Evolutionary conservation across 2,888 invertebrate genomes (phyloP).

Genomic region (Dinocampus coccinellae): DNA sequence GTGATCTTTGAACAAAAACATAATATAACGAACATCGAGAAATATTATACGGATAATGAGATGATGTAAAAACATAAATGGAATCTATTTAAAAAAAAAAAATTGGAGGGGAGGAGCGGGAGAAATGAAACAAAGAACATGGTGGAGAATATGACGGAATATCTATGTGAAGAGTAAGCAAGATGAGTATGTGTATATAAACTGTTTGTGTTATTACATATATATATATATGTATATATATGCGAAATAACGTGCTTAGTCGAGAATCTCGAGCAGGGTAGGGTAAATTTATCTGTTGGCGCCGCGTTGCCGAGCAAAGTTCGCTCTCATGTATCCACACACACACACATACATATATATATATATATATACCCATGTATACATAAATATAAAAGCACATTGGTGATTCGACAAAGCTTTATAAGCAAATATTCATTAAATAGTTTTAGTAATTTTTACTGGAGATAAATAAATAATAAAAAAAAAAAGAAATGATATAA

Average conservation of each 20-base stretch:
- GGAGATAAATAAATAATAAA: no score
- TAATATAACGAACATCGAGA: no score
- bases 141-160: neutral
- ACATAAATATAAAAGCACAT: neutral
- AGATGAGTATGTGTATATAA: neutral
- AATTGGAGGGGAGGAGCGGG: no score
- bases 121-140: no score
- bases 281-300: constrained; percentile 56
- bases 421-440: no score
- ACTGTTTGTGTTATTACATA: neutral
- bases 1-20: no score
- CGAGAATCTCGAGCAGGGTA: constrained; percentile 32
- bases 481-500: no score
- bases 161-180: neutral
- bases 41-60: neutral
- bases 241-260: constrained; percentile 4
- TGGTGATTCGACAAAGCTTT: neutral
- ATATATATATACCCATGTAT: neutral
- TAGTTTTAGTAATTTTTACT: no score
- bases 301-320: constrained; percentile 49
- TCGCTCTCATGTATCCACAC: neutral
- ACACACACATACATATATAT: neutral
- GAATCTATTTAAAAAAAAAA: neutral
- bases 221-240: neutral
- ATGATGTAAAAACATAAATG: neutral